Base-by-base conservation (phyloP, 2,888 invertebrate species). In the Sepioteuthis lessoniana region DNA sequence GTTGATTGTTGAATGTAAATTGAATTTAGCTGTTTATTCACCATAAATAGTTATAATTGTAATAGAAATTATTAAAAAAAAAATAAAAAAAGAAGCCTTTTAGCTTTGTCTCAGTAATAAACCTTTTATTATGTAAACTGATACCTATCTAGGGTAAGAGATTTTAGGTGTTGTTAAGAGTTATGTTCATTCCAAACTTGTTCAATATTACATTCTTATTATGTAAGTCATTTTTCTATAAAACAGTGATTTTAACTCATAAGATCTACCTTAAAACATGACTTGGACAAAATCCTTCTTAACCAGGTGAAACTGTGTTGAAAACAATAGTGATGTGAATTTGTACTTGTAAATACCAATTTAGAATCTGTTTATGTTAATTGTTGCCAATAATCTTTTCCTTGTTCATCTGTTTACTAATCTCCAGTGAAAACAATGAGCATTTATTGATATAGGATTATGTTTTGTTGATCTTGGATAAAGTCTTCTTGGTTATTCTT, bases 381-480 rank as follows among this genome's bases (percentile, higher is more conserved):
- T 76, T 76, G n/a, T 76, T 76, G n/a, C 19, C 76, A 76, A 60
- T 60, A 60, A 76, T 76, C 76, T 76, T 76, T 76, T 76, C 76
- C n/a, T 76, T 76, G n/a, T n/a, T 76, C 76, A 76, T 76, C 76
- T n/a, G 76, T 13, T 76, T n/a, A n/a, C 19, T 76, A 76, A 76
- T 76, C 76, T 16, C 4, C 76, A 76, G n/a, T 1, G n/a, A 76
- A 76, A 76, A 76, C 76, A 60, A 60, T 25, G 10, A n/a, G 35
- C 76, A 76, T 76, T 76, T 76, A 76, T 76, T 76, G 76, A 76
- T n/a, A 76, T 76, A 10, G n/a, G n/a, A n/a, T 76, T 76, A 21
- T 50, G 76, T 76, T 76, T 76, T 76, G 76, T 76, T 76, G n/a
- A 76, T 76, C n/a, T n/a, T 76, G 16, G 76, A 35, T n/a, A 35